These are phyloP conservation scores for Eospalax fontanierii DNA, from an alignment of 2,797 vertebrate genomes.

Conservation along the genomic window DNA sequence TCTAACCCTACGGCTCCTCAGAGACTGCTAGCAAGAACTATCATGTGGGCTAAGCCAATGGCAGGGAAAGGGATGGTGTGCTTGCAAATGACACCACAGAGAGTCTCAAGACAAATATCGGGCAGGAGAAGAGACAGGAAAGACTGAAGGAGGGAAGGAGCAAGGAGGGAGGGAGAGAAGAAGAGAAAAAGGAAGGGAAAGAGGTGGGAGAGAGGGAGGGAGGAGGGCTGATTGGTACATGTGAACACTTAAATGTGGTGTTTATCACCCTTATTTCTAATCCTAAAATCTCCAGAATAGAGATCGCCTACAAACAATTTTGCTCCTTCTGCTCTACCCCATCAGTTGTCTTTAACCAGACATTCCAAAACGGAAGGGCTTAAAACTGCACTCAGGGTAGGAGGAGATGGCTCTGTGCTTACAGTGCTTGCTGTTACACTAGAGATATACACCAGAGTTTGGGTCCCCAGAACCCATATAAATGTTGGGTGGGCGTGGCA, in stretches of 20 bases:
- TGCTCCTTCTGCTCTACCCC: background rate
- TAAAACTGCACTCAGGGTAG: background rate
- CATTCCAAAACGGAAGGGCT: background rate
- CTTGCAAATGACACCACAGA: background rate
- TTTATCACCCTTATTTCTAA: background rate
- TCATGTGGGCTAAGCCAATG: background rate
- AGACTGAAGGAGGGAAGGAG: background rate
- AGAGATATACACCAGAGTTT: background rate
- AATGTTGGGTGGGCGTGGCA: background rate
- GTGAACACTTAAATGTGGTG: background rate
- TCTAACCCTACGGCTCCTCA: background rate
- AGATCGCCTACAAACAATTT: fast-evolving
- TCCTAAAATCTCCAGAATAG: background rate
- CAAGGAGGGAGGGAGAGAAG: background rate
- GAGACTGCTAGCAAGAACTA: background rate
- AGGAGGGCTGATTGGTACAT: background rate
- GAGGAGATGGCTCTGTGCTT: background rate
- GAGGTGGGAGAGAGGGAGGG: background rate
- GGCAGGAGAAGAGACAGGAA: background rate
- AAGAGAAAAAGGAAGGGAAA: no score
- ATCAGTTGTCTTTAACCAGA: background rate
- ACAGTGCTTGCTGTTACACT: background rate
- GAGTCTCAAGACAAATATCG: background rate
- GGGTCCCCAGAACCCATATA: background rate
- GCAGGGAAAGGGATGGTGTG: background rate